Evolutionary conservation across 1,140 invertebrate genomes (phyloP).

Genomic region (Rhagoletis zephyria): DNA sequence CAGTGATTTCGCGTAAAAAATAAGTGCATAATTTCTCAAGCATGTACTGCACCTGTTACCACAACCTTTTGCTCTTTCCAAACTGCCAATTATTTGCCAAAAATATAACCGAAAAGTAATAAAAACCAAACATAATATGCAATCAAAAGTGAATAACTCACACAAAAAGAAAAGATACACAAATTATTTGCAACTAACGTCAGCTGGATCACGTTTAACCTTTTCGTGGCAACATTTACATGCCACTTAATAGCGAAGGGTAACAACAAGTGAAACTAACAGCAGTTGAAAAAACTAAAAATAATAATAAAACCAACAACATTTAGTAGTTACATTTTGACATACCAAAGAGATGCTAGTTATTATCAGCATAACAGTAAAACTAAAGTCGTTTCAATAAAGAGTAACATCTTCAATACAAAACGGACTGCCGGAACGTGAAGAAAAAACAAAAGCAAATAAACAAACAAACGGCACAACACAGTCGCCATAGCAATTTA

Average conservation of each 20-base stretch:
- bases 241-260: background rate
- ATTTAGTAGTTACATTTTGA: background rate
- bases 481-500: background rate
- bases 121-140: background rate
- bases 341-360: background rate
- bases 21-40: background rate
- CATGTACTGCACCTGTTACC: conserved; percentile 23
- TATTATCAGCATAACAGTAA: background rate
- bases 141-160: conserved; percentile 33
- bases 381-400: background rate
- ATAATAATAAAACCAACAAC: background rate
- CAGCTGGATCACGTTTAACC: conserved; percentile 29
- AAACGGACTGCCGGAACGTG: background rate
- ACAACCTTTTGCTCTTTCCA: conserved; percentile 10
- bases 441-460: background rate
- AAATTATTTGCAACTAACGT: conserved; percentile 9
- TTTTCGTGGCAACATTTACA: conserved; percentile 25
- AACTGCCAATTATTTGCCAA: background rate
- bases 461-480: background rate
- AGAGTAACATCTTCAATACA: conserved; percentile 16
- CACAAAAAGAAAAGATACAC: background rate
- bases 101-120: background rate
- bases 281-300: background rate
- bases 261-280: background rate
- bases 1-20: background rate